Evolutionary conservation across 2,797 vertebrate genomes (phyloP).

Genomic region (Tolypeutes matacus): DNA sequence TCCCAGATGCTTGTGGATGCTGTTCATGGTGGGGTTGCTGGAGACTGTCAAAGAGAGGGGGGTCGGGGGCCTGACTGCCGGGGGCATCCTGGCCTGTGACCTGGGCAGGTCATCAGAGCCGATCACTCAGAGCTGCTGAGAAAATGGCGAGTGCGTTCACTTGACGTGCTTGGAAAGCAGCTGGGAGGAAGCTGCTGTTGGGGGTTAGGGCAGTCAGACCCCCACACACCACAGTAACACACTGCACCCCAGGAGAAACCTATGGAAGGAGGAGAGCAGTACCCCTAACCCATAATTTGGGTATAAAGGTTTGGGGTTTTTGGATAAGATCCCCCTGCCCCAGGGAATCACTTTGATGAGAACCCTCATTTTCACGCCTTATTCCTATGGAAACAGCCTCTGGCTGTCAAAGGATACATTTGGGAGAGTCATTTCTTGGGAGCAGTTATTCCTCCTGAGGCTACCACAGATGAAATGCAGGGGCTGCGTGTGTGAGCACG

Average conservation of each 20-base stretch:
- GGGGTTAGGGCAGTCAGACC: background rate
- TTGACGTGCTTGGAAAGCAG: rapidly evolving
- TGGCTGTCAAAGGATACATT: background rate
- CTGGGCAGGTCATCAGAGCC: background rate
- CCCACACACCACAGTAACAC: background rate
- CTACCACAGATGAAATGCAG: background rate
- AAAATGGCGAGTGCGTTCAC: background rate
- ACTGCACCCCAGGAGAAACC: background rate
- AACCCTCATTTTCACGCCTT: background rate
- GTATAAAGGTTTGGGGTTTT: background rate
- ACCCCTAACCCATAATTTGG: background rate
- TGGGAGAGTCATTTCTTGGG: background rate
- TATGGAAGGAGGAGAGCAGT: background rate
- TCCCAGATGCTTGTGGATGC: rapidly evolving
- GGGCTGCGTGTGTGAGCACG: rapidly evolving
- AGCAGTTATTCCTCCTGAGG: background rate
- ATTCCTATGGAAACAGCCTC: background rate
- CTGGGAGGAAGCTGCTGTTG: too few species aligned
- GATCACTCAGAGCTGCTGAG: background rate
- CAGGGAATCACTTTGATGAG: too few species aligned
- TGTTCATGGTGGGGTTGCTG: too few species aligned
- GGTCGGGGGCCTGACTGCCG: too few species aligned
- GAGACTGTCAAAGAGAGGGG: too few species aligned
- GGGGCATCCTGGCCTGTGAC: background rate
- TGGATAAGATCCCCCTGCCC: background rate